These are phyloP conservation scores for Sinhomidia bicolor DNA, from an alignment of 2,888 invertebrate species.

Conservation along the genomic window DNA sequence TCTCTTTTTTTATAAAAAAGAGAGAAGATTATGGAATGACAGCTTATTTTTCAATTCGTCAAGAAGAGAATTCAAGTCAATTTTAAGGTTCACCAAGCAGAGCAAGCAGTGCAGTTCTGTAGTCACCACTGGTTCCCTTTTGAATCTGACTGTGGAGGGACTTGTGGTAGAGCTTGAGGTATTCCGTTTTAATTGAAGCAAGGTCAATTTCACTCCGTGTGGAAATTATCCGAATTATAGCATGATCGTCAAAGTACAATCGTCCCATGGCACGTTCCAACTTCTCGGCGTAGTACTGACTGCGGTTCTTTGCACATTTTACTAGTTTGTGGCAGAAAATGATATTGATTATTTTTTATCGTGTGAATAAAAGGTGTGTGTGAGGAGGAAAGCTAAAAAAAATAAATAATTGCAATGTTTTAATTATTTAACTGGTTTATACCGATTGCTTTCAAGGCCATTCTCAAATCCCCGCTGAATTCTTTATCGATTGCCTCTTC, in stretches of 20 bases:
- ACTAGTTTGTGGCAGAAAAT: slow-evolving; percentile 82
- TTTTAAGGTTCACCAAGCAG: slow-evolving; percentile 84
- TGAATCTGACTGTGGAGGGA: slow-evolving; percentile 85
- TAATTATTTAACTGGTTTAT: slow-evolving; percentile 48
- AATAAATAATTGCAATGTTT: background rate
- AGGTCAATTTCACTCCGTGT: slow-evolving; percentile 88
- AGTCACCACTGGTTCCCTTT: slow-evolving; percentile 87
- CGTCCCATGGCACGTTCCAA: slow-evolving; percentile 85
- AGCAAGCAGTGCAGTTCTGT: slow-evolving; percentile 85
- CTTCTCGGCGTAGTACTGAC: slow-evolving; percentile 87
- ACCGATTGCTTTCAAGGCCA: slow-evolving; percentile 88
- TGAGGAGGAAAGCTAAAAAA: too few relatives aligned
- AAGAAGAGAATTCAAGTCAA: too few relatives aligned
- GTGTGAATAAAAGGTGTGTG: too few relatives aligned
- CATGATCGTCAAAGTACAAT: slow-evolving; percentile 71
- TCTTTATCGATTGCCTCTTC: slow-evolving; percentile 87
- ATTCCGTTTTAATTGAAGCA: slow-evolving; percentile 87
- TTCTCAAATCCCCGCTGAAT: slow-evolving; percentile 85
- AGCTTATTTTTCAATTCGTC: too few relatives aligned
- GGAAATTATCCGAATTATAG: slow-evolving; percentile 82
- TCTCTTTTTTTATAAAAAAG: too few relatives aligned
- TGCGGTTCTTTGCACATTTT: slow-evolving; percentile 86
- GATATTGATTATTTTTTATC: too few relatives aligned
- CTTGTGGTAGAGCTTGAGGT: slow-evolving; percentile 87
- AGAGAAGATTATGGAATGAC: too few relatives aligned